phyloP scores from a whole-genome alignment of 2,113 vertebrate species.

The Nothocercus nigrocapillus region DNA sequence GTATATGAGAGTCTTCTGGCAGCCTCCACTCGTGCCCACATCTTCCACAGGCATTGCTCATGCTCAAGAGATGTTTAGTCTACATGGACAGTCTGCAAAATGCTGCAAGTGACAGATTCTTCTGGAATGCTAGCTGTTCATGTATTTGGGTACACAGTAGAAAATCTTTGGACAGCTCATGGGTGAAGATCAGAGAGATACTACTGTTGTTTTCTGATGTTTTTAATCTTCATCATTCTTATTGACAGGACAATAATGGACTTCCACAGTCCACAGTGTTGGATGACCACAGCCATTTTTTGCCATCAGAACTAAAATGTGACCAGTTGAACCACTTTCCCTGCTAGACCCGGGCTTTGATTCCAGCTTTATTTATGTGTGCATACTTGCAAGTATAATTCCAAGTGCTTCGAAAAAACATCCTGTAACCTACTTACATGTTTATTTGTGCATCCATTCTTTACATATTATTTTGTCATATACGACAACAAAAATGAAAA shows the following conservation, averaged over 20 bases:
- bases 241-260: constrained; percentile 48
- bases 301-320: not conserved
- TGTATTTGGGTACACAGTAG: constrained; percentile 25
- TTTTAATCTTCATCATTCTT: constrained; percentile 58
- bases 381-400: not conserved
- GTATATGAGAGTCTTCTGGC: not conserved
- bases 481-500: not conserved
- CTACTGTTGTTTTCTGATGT: constrained; percentile 35
- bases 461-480: not conserved
- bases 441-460: not conserved
- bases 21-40: not conserved
- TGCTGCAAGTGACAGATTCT: constrained; percentile 31
- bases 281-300: not conserved
- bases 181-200: constrained; percentile 34
- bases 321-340: not conserved
- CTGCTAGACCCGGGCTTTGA: not conserved
- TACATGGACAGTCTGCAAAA: constrained; percentile 17
- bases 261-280: constrained; percentile 31
- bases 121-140: constrained; percentile 50
- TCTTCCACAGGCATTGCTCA: not conserved
- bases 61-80: not conserved
- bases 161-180: constrained; percentile 34
- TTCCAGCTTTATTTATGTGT: not conserved
- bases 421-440: not conserved
- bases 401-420: not conserved